Base-by-base conservation (phyloP, 2,797 vertebrate genomes). In the Sebastes melanostomus region DNA sequence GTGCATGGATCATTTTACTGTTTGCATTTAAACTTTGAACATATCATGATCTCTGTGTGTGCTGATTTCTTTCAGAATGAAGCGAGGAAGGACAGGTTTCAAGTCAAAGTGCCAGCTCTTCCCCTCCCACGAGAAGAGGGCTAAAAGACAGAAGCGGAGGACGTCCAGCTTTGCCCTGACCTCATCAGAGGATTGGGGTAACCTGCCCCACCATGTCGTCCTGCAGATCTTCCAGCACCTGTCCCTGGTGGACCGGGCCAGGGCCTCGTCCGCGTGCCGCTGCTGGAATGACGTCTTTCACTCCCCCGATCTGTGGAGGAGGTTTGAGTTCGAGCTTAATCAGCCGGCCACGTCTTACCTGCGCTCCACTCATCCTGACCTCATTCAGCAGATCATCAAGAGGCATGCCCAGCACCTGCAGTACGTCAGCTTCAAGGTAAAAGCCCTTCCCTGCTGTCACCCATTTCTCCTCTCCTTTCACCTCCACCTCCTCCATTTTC, bases 301-400 rank as follows among this genome's bases (percentile, higher is more conserved):
- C 92, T 96, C 96, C 56, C 97, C 97, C 1, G 97, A 97, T 63
- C 94, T 98, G 36, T 98, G 97, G 97, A 96, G 96, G 87, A 95
- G 94, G 77, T 98, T 98, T 91, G 97, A 98, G 88, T 98, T 98
- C 92, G 97, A 98, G 91, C 96, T 98, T 78, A 97, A 94, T 86
- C 96, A 98, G 89, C 96, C 96, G 29, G 96, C 97, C 61, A 97
- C 96, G 8, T 97, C 97, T 54, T 97, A 97, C 86, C 93, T 98
- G 85, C 96, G 96, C 84, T 97, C 97, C 62, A 98, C 97, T 2
- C 97, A 97, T 84, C 98, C 97, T 10, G 96, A 97, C 92, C 96
- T 98, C 81, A 97, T 98, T 87, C 97, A 97, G 92, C 97, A 98
- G 94, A 97, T 98, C 92, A 97, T 98, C 92, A 97, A 97, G 94